Evolutionary conservation across 2,888 invertebrate genomes (phyloP), one percentile per base, ranked within the genome.

Genomic region (Drosophila recens): DNA sequence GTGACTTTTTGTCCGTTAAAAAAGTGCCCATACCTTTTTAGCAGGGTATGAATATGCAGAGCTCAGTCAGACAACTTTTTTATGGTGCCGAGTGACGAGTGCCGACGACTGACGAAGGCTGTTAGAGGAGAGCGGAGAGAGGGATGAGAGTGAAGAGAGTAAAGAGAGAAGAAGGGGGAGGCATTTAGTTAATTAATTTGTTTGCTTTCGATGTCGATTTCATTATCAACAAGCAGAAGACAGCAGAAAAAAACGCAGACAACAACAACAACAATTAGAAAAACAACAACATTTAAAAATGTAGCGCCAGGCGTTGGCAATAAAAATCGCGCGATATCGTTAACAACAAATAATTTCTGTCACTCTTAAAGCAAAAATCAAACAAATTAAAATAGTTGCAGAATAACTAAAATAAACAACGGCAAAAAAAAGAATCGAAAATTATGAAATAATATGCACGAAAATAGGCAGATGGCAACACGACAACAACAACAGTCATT

Each of bases 351-450:
- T 80, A 72, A 89, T 89, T 82, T 75, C 68, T 89, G 89, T 75
- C 87, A 89, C 69, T 84, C 80, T 78, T 58, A 30, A 80, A 82
- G 78, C 69, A 72, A 71, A 86, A 82, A 78, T 82, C 78, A 72
- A 82, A 80, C 85, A 84, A 82, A 87, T 86, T 89, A 84, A 87
- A 86, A 86, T 80, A 87, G 84, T 84, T 84, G 61, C 64, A 17
- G 9, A 42, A 51, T 62, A 52, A 43, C 64, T 53, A 33, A 56
- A 67, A 69, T 69, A 27, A 27, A 27, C 54, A 75, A 62, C 10
- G 10, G 17, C 8, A 43, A 23, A 17, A 69, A 33, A 34, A 56
- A 70, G 36, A 34, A 56, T 46, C 4, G 43, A 61, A 79, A 69
- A 70, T 69, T 67, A 87, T 87, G 77, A 84, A 84, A 87, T 76